phyloP scores from a whole-genome alignment of 2,888 invertebrate genomes.

The Uropetala carovei region DNA sequence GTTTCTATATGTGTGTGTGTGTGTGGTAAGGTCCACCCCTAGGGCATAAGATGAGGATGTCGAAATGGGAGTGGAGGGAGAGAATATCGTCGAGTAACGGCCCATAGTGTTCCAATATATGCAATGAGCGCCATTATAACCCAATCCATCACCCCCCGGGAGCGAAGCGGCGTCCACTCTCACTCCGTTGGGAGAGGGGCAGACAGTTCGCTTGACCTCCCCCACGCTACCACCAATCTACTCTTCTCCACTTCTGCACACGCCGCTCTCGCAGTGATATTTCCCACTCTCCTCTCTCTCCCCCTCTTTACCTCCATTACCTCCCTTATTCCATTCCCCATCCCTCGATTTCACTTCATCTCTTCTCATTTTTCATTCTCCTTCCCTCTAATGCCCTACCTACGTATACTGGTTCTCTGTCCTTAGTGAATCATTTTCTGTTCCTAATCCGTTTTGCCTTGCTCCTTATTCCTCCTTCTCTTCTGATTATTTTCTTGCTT shows the following conservation, averaged over 20 bases:
- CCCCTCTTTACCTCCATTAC: not conserved
- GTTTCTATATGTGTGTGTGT: too few relatives aligned
- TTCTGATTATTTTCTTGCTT: too few relatives aligned
- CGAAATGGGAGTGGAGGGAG: not conserved
- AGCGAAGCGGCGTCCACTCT: not conserved
- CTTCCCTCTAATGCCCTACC: too few relatives aligned
- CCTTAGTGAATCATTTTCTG: too few relatives aligned
- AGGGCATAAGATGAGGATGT: not conserved
- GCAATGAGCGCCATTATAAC: conserved; percentile 57
- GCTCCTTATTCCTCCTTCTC: not conserved
- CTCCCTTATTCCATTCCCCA: not conserved
- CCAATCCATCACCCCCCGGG: conserved; percentile 57
- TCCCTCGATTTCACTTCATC: too few relatives aligned
- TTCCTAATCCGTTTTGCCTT: too few relatives aligned
- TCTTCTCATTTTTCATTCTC: too few relatives aligned
- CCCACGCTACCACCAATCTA: not conserved
- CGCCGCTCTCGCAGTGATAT: not conserved
- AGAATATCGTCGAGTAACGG: conserved; percentile 55
- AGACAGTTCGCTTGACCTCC: not conserved
- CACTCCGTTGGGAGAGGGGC: not conserved
- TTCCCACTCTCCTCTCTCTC: not conserved
- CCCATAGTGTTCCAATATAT: conserved; percentile 52
- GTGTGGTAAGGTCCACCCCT: not conserved
- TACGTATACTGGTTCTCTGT: too few relatives aligned
- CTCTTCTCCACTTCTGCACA: not conserved